These are phyloP conservation scores for Rhogogaster chlorosoma DNA, from an alignment of 2,888 invertebrate genomes.

Conservation along the genomic window DNA sequence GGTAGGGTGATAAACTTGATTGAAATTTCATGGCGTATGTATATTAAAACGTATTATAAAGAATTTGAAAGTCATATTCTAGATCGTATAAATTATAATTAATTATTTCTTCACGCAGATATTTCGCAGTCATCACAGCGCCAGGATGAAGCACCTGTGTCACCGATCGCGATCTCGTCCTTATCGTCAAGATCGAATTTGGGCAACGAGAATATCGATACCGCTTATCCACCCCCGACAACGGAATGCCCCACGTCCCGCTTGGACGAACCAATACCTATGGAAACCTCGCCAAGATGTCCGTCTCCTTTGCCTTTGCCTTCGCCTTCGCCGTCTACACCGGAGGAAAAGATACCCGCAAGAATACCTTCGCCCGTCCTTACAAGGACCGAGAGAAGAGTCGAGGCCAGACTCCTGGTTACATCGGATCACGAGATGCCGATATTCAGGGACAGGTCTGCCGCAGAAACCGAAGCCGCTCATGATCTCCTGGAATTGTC, in stretches of 20 bases:
- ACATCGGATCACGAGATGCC: slow-evolving; percentile 58
- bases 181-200: not conserved
- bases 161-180: not conserved
- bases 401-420: slow-evolving; percentile 50
- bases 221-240: not conserved
- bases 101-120: slow-evolving; percentile 7
- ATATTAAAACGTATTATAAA: not conserved
- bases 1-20: not conserved
- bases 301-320: not conserved
- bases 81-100: not conserved
- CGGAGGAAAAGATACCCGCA: slow-evolving; percentile 31
- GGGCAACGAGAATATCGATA: not conserved
- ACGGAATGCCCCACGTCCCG: slow-evolving; percentile 40
- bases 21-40: not conserved
- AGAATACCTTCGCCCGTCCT: slow-evolving; percentile 12
- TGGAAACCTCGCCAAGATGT: slow-evolving; percentile 11
- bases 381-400: slow-evolving; percentile 55
- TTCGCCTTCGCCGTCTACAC: not conserved
- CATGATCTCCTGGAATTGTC: slow-evolving; percentile 89
- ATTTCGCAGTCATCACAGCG: not conserved
- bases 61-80: too few relatives aligned
- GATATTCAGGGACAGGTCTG: slow-evolving; percentile 75
- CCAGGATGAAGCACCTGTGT: not conserved
- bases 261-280: slow-evolving; percentile 29
- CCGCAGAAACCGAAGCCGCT: slow-evolving; percentile 94